These are phyloP conservation scores for Rattus rattus DNA, from an alignment of 2,113 vertebrate species.

Conservation along the genomic window DNA sequence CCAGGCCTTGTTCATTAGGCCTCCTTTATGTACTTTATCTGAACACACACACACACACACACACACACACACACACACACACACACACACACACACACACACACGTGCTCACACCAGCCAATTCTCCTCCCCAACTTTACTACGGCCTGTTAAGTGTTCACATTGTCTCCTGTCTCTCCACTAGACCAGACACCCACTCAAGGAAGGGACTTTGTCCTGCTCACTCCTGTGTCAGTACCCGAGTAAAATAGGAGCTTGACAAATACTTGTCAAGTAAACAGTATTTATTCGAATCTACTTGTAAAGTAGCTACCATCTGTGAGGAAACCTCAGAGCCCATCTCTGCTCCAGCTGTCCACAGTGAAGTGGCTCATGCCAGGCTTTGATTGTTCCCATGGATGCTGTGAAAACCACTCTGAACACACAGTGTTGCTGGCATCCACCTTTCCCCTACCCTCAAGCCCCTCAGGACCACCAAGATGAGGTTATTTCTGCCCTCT, in stretches of 20 bases:
- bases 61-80: neutral
- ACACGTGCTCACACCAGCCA: neutral
- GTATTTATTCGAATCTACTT: slow-evolving; percentile 9
- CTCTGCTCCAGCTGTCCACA: neutral
- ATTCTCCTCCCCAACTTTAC: neutral
- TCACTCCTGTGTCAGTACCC: neutral
- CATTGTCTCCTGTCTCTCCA: neutral
- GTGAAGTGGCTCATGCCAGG: neutral
- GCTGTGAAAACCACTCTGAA: neutral
- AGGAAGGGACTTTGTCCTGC: neutral
- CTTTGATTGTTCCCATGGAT: neutral
- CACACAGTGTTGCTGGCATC: neutral
- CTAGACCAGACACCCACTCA: neutral
- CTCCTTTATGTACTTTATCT: too few species aligned
- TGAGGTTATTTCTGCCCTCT: neutral
- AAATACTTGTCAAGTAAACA: neutral
- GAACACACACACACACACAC: neutral
- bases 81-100: neutral
- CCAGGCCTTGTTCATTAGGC: neutral
- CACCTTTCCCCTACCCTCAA: neutral
- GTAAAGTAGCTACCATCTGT: neutral
- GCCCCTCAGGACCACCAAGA: neutral
- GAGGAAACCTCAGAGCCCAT: neutral
- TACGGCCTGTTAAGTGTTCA: neutral
- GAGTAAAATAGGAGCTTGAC: neutral